phyloP scores from a whole-genome alignment of 1,140 invertebrate genomes.

The Chrysoperla carnea region DNA sequence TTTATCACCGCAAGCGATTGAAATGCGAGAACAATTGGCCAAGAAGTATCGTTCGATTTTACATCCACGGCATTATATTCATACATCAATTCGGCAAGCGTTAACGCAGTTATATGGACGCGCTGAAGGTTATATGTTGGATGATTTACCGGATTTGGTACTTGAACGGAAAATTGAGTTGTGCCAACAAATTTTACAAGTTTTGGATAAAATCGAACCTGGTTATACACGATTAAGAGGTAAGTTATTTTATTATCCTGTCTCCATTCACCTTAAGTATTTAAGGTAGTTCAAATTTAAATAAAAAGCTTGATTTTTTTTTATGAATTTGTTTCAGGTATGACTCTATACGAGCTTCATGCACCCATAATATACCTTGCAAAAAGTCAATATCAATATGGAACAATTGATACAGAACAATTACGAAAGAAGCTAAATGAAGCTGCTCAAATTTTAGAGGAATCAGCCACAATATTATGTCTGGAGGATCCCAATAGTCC shows the following conservation, averaged over 20 bases:
- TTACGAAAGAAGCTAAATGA: slow-evolving; percentile 44
- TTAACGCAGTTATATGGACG: slow-evolving; percentile 60
- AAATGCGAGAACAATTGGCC: slow-evolving; percentile 33
- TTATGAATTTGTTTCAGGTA: slow-evolving; percentile 25
- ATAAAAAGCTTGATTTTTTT: too few species aligned
- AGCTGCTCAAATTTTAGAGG: slow-evolving; percentile 33
- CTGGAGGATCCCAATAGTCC: slow-evolving; percentile 45
- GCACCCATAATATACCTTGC: slow-evolving; percentile 52
- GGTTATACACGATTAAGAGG: slow-evolving; percentile 57
- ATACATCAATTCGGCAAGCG: slow-evolving; percentile 40
- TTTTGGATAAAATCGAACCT: slow-evolving; percentile 54
- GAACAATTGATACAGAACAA: slow-evolving; percentile 34
- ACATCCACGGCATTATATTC: slow-evolving; percentile 52
- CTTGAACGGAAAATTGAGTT: slow-evolving; percentile 57
- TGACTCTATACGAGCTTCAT: slow-evolving; percentile 61
- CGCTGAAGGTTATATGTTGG: slow-evolving; percentile 45
- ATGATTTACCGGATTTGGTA: slow-evolving; percentile 48
- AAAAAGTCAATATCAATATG: slow-evolving; percentile 38
- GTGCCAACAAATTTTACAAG: slow-evolving; percentile 43
- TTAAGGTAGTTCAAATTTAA: too few species aligned
- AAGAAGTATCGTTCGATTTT: slow-evolving; percentile 41
- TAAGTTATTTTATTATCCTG: slow-evolving; percentile 11
- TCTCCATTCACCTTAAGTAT: too few species aligned
- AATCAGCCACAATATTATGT: slow-evolving; percentile 40
- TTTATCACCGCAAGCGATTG: slow-evolving; percentile 18